phyloP scores from a whole-genome alignment of 2,113 vertebrate genomes.

The Pteronura brasiliensis region DNA sequence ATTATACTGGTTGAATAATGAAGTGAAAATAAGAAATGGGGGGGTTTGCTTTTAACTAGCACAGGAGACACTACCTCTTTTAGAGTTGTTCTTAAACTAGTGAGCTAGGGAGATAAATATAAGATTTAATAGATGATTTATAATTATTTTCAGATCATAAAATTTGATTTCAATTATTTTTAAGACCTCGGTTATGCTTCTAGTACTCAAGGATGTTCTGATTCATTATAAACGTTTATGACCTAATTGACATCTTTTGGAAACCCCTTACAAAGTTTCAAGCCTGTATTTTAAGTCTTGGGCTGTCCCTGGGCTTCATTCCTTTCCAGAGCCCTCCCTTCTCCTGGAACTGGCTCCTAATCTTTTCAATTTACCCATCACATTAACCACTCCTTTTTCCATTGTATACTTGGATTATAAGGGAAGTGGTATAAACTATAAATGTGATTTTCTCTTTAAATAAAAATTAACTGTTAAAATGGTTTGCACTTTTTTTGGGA shows the following conservation, averaged over 20 bases:
- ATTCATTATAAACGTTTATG: not conserved
- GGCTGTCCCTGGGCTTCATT: not conserved
- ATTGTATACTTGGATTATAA: not conserved
- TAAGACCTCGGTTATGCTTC: conserved; percentile 27
- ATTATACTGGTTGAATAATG: not conserved
- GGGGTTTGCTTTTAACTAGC: not conserved
- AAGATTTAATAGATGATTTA: conserved; percentile 48
- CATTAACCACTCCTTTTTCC: not conserved
- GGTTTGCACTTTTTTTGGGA: not conserved
- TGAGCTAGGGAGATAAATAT: not conserved
- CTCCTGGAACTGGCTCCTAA: not conserved
- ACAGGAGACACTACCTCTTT: not conserved
- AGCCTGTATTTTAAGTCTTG: not conserved
- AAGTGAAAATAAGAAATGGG: not conserved
- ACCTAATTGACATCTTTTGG: not conserved
- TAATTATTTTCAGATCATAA: conserved; percentile 31
- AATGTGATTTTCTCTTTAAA: not conserved
- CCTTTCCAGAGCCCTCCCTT: not conserved
- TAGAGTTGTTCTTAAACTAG: not conserved
- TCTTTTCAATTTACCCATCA: not conserved
- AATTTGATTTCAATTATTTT: conserved; percentile 42
- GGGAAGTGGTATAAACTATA: not conserved
- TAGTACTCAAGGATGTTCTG: not conserved
- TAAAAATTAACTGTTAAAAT: conserved; percentile 17
- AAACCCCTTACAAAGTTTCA: not conserved